phyloP scores from a whole-genome alignment of 2,113 vertebrate genomes.

The Daphoenositta chrysoptera region DNA sequence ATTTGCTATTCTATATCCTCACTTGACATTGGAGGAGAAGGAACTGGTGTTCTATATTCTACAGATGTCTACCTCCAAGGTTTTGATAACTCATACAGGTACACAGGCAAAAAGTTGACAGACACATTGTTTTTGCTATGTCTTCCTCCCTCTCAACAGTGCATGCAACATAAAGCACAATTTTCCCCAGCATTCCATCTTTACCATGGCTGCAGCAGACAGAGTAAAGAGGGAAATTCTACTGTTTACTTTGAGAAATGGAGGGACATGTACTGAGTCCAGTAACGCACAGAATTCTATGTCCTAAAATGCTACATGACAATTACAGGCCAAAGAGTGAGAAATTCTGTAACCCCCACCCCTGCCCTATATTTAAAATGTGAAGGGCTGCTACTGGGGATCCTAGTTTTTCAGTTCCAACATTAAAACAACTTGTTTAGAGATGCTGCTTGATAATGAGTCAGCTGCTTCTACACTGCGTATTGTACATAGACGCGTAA shows the following conservation, averaged over 20 bases:
- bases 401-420: not conserved
- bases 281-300: not conserved
- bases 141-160: not conserved
- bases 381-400: not conserved
- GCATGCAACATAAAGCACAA: accelerated
- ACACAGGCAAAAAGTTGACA: not conserved
- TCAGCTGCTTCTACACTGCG: not conserved
- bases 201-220: not conserved
- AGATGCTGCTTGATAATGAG: not conserved
- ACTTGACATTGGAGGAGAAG: not conserved
- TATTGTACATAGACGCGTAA: not conserved
- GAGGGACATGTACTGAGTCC: not conserved
- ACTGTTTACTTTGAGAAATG: not conserved
- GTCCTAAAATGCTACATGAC: not conserved
- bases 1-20: not conserved
- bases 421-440: not conserved
- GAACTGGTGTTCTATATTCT: not conserved
- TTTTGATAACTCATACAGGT: not conserved
- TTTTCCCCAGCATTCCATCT: not conserved
- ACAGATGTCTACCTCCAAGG: not conserved
- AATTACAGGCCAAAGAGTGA: not conserved
- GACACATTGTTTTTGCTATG: not conserved
- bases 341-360: not conserved
- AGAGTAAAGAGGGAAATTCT: not conserved
- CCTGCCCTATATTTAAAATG: not conserved